Base-by-base conservation (phyloP, 92 coral and sea anemone species). In the Zoanthus gigantus region DNA sequence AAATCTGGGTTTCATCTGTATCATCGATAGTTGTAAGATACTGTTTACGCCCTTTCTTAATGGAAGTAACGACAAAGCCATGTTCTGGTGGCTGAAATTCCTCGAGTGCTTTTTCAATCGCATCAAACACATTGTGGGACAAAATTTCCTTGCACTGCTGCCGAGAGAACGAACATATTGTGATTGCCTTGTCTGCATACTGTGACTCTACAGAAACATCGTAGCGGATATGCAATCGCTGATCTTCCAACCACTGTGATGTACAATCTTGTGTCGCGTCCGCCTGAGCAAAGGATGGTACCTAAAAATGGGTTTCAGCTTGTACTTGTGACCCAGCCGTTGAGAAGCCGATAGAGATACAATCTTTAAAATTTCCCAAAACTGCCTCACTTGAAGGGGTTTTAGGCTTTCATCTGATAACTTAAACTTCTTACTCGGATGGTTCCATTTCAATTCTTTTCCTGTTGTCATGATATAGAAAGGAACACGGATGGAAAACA, bases 21-120 rank as follows among this genome's bases (percentile, higher is more conserved):
- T 44, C 12, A 45, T 83, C 78, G 17, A 73, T 56, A 32, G 77
- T 75, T 72, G 53, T 53, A 84, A 84, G 88, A 77, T 84, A 84
- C 71, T 84, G 81, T 66, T 72, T 52, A 72, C 31, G 71, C 65
- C 79, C 81, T 71, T 84, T 84, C 58, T 50, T 81, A 58, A 72
- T 84, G 79, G 68, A 72, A 30, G 66, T 84, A 17, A 84, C 78
- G 17, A 77, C 69, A 34, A 72, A 84, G 5, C 71, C 71, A 56
- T 63, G 56, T 73, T 84, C 81, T 46, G 81, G 88, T 56, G 88
- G 81, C 79, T 84, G 81, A 54, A 84, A 84, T 53, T 84, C 57
- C 13, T 50, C 52, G 16, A 50, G 56, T 54, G 88, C 14, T 15
- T 29, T 73, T 12, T 84, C 88, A 1, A 53, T 52, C 13, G 74